These are phyloP conservation scores for Acanthosepion esculentum DNA, from an alignment of 2,888 invertebrate species.

Conservation along the genomic window DNA sequence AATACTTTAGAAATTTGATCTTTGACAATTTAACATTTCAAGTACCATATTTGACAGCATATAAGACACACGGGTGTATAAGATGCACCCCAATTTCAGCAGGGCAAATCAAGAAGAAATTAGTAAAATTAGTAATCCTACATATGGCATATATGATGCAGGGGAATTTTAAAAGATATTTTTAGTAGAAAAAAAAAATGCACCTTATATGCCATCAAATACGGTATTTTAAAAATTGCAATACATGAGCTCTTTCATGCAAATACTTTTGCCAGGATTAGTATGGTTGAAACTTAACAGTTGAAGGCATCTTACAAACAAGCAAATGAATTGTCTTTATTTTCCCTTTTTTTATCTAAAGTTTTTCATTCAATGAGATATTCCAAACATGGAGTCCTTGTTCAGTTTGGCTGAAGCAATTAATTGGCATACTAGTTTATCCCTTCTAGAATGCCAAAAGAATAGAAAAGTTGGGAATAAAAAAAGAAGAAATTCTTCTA, in stretches of 20 bases:
- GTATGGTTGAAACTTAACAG: background rate
- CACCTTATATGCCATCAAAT: no score
- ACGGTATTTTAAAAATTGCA: no score
- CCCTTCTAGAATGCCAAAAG: background rate
- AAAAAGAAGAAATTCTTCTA: background rate
- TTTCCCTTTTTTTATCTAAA: background rate
- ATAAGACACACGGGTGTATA: no score
- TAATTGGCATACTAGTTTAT: background rate
- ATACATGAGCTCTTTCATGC: background rate
- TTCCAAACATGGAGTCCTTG: background rate
- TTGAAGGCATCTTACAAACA: background rate
- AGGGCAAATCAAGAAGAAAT: no score
- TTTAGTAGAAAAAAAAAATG: no score
- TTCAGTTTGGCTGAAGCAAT: conserved; percentile 7
- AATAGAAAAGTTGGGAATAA: background rate
- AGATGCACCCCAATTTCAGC: no score
- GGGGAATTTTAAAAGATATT: no score
- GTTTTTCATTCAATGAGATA: background rate
- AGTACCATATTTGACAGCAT: no score
- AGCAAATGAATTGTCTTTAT: background rate
- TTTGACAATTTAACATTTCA: no score
- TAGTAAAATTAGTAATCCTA: no score
- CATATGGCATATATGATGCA: no score
- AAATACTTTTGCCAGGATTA: background rate
- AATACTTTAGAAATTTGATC: no score